Base-by-base conservation (phyloP, 2,797 vertebrate genomes). In the Gymnoscopelus braueri region DNA sequence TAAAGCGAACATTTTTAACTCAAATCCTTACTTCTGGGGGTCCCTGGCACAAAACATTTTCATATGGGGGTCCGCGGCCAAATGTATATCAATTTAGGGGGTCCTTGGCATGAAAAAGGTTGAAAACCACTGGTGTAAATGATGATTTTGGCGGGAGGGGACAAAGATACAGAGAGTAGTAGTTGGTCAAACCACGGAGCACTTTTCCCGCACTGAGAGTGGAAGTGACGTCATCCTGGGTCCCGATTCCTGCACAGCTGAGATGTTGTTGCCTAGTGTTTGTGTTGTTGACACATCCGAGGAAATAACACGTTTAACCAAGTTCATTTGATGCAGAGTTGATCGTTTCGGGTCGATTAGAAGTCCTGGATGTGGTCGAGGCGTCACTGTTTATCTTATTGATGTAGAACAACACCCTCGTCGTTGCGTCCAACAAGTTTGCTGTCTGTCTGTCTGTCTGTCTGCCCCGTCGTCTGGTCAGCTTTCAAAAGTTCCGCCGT, bases 171-270 rank as follows among this genome's bases (percentile, higher is more conserved):
- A 19, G 19, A 19, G 26, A 19, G 15, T 63, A 11, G 32, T 11
- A 63, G 7, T 15, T 11, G 39, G 39, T 9, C 39, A 44, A 44
- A 44, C 8, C 39, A 44, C 39, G 39, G 39, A 2, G 3, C 6
- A 7, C 44, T 47, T 65, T 81, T 83, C 84, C 80, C 80, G 84
- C 84, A 66, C 69, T 79, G 69, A 49, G 26, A 58, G 61, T 81
- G 26, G 63, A 64, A 75, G 58, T 89, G 87, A 89, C 84, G 87
- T 72, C 60, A 80, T 87, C 81, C 81, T 56, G 35, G 32, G 2
- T 3, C 55, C 26, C 57, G 53, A 48, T 35, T 29, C 47, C 39
- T 11, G 60, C 32, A 35, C 39, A 44, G 39, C 39, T 44, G 39
- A 44, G 39, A 39, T 39, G 39, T 9, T 44, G 39, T 44, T 44